Conservation (phyloP, 1,140 invertebrate genomes). For the Hylyphantes graminicola region DNA sequence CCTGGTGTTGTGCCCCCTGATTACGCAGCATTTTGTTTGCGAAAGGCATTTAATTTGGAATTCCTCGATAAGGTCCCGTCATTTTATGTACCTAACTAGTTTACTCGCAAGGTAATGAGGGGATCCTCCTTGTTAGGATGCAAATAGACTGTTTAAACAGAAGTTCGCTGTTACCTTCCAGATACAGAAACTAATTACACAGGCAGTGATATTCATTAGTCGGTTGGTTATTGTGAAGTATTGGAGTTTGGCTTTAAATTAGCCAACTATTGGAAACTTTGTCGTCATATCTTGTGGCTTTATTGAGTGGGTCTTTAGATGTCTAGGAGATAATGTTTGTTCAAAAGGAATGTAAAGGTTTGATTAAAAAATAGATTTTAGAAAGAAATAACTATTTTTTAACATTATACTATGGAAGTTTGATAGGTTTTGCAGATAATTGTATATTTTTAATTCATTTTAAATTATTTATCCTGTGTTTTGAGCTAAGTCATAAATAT, state of each 20-base stretch:
- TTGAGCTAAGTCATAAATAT: no score
- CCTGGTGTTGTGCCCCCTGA: slow-evolving; percentile 6
- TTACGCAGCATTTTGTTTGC: slow-evolving; percentile 23
- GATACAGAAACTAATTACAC: slow-evolving; percentile 54
- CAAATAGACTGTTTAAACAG: slow-evolving; percentile 56
- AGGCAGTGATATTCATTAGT: slow-evolving; percentile 50
- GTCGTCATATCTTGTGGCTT: neutral
- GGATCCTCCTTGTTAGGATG: slow-evolving; percentile 53
- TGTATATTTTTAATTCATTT: no score
- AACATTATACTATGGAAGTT: no score
- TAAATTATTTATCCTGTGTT: no score
- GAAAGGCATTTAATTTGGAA: slow-evolving; percentile 41
- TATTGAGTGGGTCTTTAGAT: no score
- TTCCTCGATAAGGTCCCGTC: slow-evolving; percentile 31
- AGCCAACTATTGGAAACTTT: slow-evolving; percentile 25
- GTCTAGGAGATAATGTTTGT: no score
- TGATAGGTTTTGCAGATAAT: no score
- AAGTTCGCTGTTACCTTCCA: slow-evolving; percentile 49
- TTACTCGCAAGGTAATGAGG: slow-evolving; percentile 30
- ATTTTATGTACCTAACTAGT: slow-evolving; percentile 37
- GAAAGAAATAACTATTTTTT: no score
- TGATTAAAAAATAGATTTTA: no score
- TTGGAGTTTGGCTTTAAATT: slow-evolving; percentile 3
- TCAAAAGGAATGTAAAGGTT: no score
- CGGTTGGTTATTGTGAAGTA: slow-evolving; percentile 14